Base-by-base conservation (phyloP, 2,113 vertebrate genomes). In the Delphinus delphis region DNA sequence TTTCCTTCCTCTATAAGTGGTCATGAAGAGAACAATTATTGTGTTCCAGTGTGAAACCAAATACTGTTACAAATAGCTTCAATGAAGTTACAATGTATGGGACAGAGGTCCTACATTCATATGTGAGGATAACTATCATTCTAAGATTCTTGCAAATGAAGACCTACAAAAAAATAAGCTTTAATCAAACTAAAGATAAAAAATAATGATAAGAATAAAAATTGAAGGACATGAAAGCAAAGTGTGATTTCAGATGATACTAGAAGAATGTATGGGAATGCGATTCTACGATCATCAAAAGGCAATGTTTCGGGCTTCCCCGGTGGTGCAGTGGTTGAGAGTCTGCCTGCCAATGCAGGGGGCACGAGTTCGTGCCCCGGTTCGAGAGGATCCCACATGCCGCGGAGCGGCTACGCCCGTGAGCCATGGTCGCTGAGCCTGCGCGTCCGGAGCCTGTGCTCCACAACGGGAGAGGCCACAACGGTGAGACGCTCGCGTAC, bases 181-280 rank as follows among this genome's bases (percentile, higher is more conserved):
- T 96, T 92, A 62, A 87, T 81, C 38, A 83, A 87, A 82, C 8
- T 41, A 90, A 87, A 96, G 55, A 77, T 20, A 73, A 81, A 96
- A 80, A 38, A 41, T 55, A 41, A 71, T 77, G 41, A 53, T 17
- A 84, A 80, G 53, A 81, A 86, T 86, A 60, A 92, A 70, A 83
- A 80, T 2, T 44, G 12, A 87, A 90, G 76, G 65, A 73, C 25
- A 55, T 67, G 79, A 96, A 70, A 95, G 26, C 21, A 55, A 90
- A 63, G 31, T 53, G 20, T n/a, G 33, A 95, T 25, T 95, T 93
- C 77, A 74, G 62, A 82, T 28, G 10, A 74, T 25, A 63, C 7
- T 67, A 28, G 58, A 58, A 65, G 58, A 50, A 74, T 2, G 2
- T 4, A 87, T 33, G n/a, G 67, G 41, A 62, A 55, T 31, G 60